Evolutionary conservation across 2,888 invertebrate species (phyloP).

Genomic region (Himalopsyche kuldschensis): DNA sequence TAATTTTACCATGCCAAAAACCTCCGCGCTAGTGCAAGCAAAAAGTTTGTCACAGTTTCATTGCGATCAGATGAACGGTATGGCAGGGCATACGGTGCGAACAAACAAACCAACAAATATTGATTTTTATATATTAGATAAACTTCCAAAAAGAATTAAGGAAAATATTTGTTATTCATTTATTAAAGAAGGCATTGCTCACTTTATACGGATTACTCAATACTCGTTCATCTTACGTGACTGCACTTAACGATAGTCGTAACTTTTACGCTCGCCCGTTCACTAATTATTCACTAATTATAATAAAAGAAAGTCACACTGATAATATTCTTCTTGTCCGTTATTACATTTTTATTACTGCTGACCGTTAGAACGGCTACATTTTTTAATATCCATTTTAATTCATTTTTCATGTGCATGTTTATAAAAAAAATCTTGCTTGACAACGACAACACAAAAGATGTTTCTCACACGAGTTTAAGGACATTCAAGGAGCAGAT

Average conservation of each 20-base stretch:
- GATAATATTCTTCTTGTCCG: not conserved
- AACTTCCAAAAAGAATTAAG: too few species aligned
- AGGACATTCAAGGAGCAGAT: too few species aligned
- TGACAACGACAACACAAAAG: too few species aligned
- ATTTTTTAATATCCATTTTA: not conserved
- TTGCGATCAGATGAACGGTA: too few species aligned
- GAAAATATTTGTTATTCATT: too few species aligned
- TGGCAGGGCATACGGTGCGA: too few species aligned
- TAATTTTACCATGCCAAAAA: too few species aligned
- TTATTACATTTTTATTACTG: not conserved
- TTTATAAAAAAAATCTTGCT: not conserved
- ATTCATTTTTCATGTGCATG: not conserved
- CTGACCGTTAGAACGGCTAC: not conserved
- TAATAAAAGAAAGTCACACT: not conserved
- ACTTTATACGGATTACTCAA: not conserved
- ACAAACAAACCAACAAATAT: too few species aligned
- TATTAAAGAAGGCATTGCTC: not conserved
- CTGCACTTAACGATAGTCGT: conserved; percentile 4
- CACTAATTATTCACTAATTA: conserved; percentile 9
- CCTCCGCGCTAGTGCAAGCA: too few species aligned
- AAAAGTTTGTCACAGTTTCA: too few species aligned
- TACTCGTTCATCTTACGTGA: not conserved
- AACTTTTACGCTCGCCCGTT: not conserved
- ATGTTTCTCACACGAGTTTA: too few species aligned
- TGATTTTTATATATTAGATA: too few species aligned